Evolutionary conservation across 2,888 invertebrate genomes (phyloP), one percentile per base, ranked within the genome.

Genomic region (Quadriops clusia): DNA sequence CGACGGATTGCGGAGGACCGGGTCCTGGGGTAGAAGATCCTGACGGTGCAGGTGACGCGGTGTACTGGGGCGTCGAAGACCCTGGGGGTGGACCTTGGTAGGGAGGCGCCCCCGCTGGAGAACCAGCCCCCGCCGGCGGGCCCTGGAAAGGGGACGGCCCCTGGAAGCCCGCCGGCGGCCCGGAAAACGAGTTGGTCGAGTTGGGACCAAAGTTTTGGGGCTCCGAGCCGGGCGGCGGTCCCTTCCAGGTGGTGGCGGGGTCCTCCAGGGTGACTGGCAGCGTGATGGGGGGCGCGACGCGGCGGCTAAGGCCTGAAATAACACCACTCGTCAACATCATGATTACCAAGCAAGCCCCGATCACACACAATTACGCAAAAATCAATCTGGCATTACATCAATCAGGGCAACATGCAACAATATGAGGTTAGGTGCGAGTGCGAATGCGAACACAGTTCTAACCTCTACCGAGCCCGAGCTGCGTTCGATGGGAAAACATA

Each of bases 31-130:
- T 84, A 45, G 85, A 85, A 28, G 79, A 72, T 50, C 76, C 85
- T 51, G 72, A 85, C 44, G 82, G 85, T 51, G 77, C 82, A 49
- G 87, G 87, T 41, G 85, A 85, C 51, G 85, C 83, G 49, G 83
- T 83, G 61, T 84, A 86, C 65, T 77, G 85, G 50, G 77, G 85
- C 53, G 72, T 85, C 58, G 68, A 82, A 53, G 74, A 82, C 52
- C 71, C 84, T 49, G 72, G 81, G 54, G 71, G 82, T 55, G 70
- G 69, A 45, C 36, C 37, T 32, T 38, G 40, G 17, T 38, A 39
- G 25, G 41, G 38, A n/a, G 41, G 40, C 15, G 78, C 67, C 59
- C 81, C 69, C 51, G 82, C 71, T 37, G 82, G 83, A 44, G 81
- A 81, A 44, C 81, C 80, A 39, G 77, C 77, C 26, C 74, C 75